Evolutionary conservation across 2,888 invertebrate species (phyloP), one percentile per base, ranked within the genome.

Genomic region (Melipona beecheii): DNA sequence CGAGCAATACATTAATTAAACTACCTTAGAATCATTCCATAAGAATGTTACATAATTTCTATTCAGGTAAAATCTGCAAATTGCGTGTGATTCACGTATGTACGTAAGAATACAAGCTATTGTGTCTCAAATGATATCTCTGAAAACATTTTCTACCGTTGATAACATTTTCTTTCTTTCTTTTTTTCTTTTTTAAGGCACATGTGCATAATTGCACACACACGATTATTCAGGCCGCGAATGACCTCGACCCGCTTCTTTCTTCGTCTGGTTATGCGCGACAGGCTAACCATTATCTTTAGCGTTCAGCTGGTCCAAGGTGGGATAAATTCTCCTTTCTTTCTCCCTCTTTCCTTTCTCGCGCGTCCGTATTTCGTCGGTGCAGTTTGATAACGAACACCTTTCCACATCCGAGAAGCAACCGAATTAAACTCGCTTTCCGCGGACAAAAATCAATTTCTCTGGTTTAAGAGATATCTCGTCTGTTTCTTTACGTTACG

Each of bases 181-280:
- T 36, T 36, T 36, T 78, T 36, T 21, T 17, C n/a, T 80, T 81
- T 81, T 65, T 49, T 5, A 3, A n/a, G 27, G 36, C 54, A 70
- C 69, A 71, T 68, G 68, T 83, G 27, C 27, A 27, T 27, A 86
- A 81, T 88, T 81, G 74, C 66, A 69, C 76, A 62, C 79, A 78
- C 87, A 83, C 62, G 66, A 52, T 85, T 71, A 84, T 84, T 87
- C 85, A 81, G 68, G 65, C 73, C 24, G 70, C 65, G 70, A 52
- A 78, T 86, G 91, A 88, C 92, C 92, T 92, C 92, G 92, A 92
- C 92, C 91, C 80, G 87, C 76, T 92, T 92, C 85, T 85, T 90
- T 66, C 62, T 87, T 80, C 77, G 56, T 75, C 72, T 78, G 17
- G 70, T 88, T 73, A 69, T 9, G 27, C 68, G 24, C 54, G 62